Percentiles rank a stretch among this genome's conserved stretches.
These are phyloP conservation scores for Trissolcus basalis DNA, from an alignment of 1,140 invertebrate species.

Conservation along the genomic window DNA sequence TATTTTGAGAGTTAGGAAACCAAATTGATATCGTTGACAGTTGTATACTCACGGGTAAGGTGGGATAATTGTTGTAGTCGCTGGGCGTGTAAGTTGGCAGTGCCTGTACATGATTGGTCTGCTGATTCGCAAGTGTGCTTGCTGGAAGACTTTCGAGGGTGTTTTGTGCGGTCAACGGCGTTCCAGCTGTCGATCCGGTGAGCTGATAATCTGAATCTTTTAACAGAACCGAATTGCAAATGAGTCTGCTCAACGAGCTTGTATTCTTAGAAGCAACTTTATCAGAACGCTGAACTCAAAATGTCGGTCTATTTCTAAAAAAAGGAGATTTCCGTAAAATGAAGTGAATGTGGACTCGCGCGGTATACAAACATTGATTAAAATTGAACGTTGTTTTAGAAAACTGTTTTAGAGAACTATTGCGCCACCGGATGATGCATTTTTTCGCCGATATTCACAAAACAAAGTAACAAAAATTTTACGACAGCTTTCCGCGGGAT, in stretches of 20 bases:
- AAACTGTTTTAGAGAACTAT: conserved; percentile 6
- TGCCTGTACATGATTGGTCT: conserved; percentile 69
- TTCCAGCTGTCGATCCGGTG: conserved; percentile 78
- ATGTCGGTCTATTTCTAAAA: conserved; percentile 43
- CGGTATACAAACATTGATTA: conserved; percentile 45
- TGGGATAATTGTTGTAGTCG: conserved; percentile 74
- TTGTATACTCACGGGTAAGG: conserved; percentile 70
- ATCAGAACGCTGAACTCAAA: conserved; percentile 41
- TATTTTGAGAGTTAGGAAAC: too few species aligned
- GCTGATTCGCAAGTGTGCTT: conserved; percentile 67
- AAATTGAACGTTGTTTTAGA: conserved; percentile 23
- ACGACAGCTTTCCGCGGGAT: neutral
- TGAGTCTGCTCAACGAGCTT: conserved; percentile 50
- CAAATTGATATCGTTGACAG: conserved; percentile 12
- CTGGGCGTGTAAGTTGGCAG: conserved; percentile 68
- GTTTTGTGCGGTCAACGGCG: conserved; percentile 73
- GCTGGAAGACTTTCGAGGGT: conserved; percentile 72
- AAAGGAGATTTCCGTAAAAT: conserved; percentile 35
- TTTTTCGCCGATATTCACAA: neutral
- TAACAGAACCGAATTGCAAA: conserved; percentile 61
- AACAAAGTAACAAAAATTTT: neutral
- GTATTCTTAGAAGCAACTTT: conserved; percentile 30
- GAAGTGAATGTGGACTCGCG: conserved; percentile 24
- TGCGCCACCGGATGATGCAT: neutral
- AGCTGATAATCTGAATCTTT: conserved; percentile 82